Base-by-base conservation (phyloP, 2,113 vertebrate genomes). In the Eolophus roseicapilla region DNA sequence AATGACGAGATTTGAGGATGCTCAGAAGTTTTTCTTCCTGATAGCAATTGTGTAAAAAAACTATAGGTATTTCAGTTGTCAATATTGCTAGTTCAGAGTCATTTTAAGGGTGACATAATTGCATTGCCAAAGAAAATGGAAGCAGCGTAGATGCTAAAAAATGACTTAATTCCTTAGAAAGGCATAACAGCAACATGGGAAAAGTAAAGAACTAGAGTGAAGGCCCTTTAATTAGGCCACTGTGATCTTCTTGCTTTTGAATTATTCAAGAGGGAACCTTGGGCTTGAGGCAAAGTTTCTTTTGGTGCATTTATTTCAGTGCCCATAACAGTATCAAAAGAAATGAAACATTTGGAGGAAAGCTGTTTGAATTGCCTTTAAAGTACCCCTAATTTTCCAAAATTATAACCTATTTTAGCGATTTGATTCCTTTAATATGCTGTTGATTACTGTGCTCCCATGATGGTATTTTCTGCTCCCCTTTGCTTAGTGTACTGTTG, bases 201-300 rank as follows among this genome's bases (percentile, higher is more conserved):
- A 89, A 92, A 89, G 49, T 71, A 79, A 93, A 82, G 68, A 78
- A 91, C 78, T 0, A 0, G 52, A 76, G 62, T 3, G 5, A 88
- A 37, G 57, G 57, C 83, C 69, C 69, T 97, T 96, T 96, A 95
- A 96, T 97, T 93, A 96, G 92, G n/a, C 29, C 69, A 57, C 80
- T 93, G 44, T 92, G 96, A 69, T 90, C 52, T 79, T 93, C 59
- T 75, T 86, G 80, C 81, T 79, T 92, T 94, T 96, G 95, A 94
- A 95, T 96, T 97, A 96, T 97, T 93, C 95, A 96, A 75, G 49
- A 93, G 44, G 62, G 41, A 93, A 65, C 52, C 49, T 84, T 91
- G 52, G 28, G 93, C 93, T 96, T 37, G 59, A 96, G 91, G 93
- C 92, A 88, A 47, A 94, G 68, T 89, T 96, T 88, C 70, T 95